These are phyloP conservation scores for Drosophila auraria DNA, from an alignment of 1,140 invertebrate species.

Conservation along the genomic window DNA sequence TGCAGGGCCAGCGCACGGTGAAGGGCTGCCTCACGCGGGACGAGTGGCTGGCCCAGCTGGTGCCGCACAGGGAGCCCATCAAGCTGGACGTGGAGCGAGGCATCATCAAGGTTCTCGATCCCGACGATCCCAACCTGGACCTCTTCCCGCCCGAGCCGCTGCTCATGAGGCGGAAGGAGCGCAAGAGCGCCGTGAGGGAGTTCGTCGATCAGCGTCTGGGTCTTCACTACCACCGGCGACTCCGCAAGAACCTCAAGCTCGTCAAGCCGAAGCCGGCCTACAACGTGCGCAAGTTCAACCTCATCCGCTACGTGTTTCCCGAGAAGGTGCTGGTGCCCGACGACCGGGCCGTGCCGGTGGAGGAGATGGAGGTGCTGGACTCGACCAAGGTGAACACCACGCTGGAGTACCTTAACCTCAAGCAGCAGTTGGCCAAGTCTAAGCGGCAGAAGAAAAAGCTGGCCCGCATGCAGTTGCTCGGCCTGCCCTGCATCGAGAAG, in stretches of 20 bases:
- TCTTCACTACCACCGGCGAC: slow-evolving; percentile 69
- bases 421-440: slow-evolving; percentile 50
- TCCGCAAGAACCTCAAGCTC: slow-evolving; percentile 71
- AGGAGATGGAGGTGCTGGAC: slow-evolving; percentile 52
- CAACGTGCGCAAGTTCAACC: slow-evolving; percentile 76
- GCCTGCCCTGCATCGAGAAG: slow-evolving; percentile 61
- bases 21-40: slow-evolving; percentile 76
- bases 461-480: slow-evolving; percentile 66
- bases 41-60: slow-evolving; percentile 78
- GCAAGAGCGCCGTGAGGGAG: slow-evolving; percentile 66
- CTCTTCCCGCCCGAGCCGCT: slow-evolving; percentile 64
- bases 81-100: slow-evolving; percentile 74
- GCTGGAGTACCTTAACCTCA: slow-evolving; percentile 58
- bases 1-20: slow-evolving; percentile 66
- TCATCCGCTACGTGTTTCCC: slow-evolving; percentile 76
- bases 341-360: slow-evolving; percentile 21
- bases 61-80: slow-evolving; percentile 72
- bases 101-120: slow-evolving; percentile 66
- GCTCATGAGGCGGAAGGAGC: slow-evolving; percentile 24
- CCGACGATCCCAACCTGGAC: slow-evolving; percentile 73
- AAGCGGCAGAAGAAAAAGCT: slow-evolving; percentile 60
- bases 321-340: slow-evolving; percentile 60
- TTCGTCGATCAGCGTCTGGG: slow-evolving; percentile 66
- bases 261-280: slow-evolving; percentile 68
- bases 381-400: slow-evolving; percentile 64